These are phyloP conservation scores for Catocala nupta DNA, from an alignment of 2,888 invertebrate genomes.

Conservation along the genomic window DNA sequence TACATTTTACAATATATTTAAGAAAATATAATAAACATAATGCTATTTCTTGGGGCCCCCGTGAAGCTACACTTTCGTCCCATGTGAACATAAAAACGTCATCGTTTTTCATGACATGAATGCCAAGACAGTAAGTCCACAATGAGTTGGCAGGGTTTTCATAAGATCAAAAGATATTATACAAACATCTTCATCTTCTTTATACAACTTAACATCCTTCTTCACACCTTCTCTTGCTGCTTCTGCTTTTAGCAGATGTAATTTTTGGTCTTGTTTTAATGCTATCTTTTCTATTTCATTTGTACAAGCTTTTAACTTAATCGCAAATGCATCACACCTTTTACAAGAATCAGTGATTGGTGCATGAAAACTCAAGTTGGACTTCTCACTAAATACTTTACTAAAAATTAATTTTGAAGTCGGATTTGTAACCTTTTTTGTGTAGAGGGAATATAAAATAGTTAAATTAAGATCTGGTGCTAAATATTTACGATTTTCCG, in stretches of 20 bases:
- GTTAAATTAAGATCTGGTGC: no score
- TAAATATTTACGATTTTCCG: no score
- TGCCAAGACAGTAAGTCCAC: constrained; percentile 20
- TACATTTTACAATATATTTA: constrained; percentile 34
- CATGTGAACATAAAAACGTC: constrained; percentile 25
- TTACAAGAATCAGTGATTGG: constrained; percentile 6
- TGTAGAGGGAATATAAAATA: no score
- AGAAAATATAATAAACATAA: constrained; percentile 48
- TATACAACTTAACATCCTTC: neutral
- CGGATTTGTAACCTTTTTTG: no score
- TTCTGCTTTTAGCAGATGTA: constrained; percentile 18
- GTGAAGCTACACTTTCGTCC: constrained; percentile 43
- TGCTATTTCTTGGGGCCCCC: constrained; percentile 54
- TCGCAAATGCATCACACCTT: constrained; percentile 12
- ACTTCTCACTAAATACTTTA: no score
- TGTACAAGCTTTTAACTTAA: constrained; percentile 16
- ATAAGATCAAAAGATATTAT: constrained; percentile 20
- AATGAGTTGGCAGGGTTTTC: constrained; percentile 24
- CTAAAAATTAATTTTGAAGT: no score
- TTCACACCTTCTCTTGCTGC: constrained; percentile 5
- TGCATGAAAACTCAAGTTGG: no score
- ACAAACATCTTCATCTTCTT: constrained; percentile 8
- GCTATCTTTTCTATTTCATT: constrained; percentile 7
- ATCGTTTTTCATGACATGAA: constrained; percentile 12
- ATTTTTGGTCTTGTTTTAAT: constrained; percentile 9